Evolutionary conservation across 2,888 invertebrate genomes (phyloP).

Genomic region (Diaprepes abbreviatus): DNA sequence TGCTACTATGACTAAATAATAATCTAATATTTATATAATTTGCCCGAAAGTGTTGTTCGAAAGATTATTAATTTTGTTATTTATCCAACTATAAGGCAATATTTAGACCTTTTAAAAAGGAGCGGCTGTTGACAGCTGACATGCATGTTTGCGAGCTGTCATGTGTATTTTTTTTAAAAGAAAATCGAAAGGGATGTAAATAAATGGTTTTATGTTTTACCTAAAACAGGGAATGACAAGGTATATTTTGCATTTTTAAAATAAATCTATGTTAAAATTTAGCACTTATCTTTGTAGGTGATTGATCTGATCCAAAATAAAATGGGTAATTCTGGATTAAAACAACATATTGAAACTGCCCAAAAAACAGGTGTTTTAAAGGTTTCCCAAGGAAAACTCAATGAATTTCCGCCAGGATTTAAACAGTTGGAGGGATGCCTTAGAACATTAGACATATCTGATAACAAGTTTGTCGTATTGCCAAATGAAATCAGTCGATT

Average conservation of each 20-base stretch:
- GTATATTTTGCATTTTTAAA: not conserved
- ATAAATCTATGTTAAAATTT: not conserved
- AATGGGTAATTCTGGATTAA: slow-evolving; percentile 93
- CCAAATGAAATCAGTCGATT: slow-evolving; percentile 85
- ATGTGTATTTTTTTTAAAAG: not conserved
- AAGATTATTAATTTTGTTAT: too few relatives aligned
- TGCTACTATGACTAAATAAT: too few relatives aligned
- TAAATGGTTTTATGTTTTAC: not conserved
- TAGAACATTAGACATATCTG: slow-evolving; percentile 92
- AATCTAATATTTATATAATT: too few relatives aligned
- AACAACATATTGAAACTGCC: slow-evolving; percentile 94
- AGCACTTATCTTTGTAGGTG: not conserved
- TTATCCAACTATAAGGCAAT: too few relatives aligned
- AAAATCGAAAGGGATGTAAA: slow-evolving; percentile 4
- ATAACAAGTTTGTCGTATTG: slow-evolving; percentile 86
- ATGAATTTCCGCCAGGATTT: slow-evolving; percentile 82
- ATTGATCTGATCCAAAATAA: slow-evolving; percentile 18
- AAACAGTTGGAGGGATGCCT: slow-evolving; percentile 77
- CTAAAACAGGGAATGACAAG: not conserved
- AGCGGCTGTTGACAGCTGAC: not conserved
- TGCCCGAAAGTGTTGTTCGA: too few relatives aligned
- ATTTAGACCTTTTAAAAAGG: not conserved
- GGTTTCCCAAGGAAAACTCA: slow-evolving; percentile 85
- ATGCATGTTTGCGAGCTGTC: not conserved
- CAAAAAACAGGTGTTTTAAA: slow-evolving; percentile 96